A percentile compares a stretch with the other conserved stretches of the same genome.
phyloP scores from a whole-genome alignment of 2,113 vertebrate genomes.

The Vulpes lagopus region DNA sequence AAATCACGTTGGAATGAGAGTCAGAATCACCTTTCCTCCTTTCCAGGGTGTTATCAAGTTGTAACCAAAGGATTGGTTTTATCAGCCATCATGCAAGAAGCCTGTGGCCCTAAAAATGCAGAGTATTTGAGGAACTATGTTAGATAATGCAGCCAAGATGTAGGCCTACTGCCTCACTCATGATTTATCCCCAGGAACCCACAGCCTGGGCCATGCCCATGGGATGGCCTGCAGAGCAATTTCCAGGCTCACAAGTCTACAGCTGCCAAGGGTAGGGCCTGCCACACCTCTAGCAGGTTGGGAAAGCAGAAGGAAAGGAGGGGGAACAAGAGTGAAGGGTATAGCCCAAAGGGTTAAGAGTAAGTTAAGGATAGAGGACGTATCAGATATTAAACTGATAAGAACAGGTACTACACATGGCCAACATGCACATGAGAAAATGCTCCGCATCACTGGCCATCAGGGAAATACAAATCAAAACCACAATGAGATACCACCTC shows the following conservation, averaged over 20 bases:
- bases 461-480: too few species aligned
- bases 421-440: too few species aligned
- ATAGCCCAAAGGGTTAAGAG: not conserved
- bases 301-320: not conserved
- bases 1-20: not conserved
- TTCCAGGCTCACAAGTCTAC: not conserved
- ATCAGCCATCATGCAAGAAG: not conserved
- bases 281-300: not conserved
- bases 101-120: conserved; percentile 1
- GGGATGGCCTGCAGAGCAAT: not conserved
- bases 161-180: not conserved
- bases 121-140: not conserved
- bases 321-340: not conserved
- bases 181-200: not conserved
- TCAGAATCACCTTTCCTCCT: not conserved
- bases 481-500: too few species aligned
- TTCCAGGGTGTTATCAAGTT: not conserved
- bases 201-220: not conserved
- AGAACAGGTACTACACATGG: too few species aligned
- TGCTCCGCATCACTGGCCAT: too few species aligned
- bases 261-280: not conserved
- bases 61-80: conserved; percentile 12
- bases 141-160: not conserved
- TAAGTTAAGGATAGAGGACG: not conserved
- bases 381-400: too few species aligned